These are phyloP conservation scores for Erpobdella octoculata DNA, from an alignment of 2,888 invertebrate species.

Conservation along the genomic window DNA sequence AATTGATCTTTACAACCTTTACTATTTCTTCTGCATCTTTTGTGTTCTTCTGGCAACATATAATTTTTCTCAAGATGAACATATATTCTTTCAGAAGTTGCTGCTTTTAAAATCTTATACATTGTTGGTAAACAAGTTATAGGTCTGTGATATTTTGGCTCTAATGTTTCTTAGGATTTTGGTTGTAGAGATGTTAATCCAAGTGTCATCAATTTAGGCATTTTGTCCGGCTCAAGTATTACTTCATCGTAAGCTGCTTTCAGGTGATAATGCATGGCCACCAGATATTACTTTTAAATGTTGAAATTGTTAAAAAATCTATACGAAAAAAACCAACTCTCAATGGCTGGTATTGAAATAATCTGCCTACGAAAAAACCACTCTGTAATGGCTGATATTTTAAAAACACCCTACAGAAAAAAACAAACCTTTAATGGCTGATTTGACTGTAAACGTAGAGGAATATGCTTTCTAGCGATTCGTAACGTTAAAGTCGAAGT, in stretches of 20 bases:
- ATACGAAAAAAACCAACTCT: too few species aligned
- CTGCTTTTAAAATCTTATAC: not conserved
- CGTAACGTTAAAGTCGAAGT: too few species aligned
- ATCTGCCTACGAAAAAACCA: too few species aligned
- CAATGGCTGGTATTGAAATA: too few species aligned
- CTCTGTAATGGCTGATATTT: too few species aligned
- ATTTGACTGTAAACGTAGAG: too few species aligned
- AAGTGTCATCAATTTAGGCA: not conserved
- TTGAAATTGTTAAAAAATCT: too few species aligned
- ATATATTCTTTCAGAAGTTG: not conserved
- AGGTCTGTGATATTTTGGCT: not conserved
- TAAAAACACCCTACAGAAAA: too few species aligned
- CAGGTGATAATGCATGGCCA: not conserved
- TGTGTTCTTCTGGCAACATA: not conserved
- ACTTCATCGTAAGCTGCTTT: not conserved
- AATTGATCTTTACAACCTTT: not conserved
- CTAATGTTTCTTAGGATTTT: not conserved
- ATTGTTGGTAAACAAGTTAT: conserved; percentile 1
- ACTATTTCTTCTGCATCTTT: not conserved
- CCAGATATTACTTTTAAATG: too few species aligned
- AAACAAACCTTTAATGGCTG: too few species aligned
- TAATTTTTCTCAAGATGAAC: not conserved
- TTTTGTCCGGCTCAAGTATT: not conserved
- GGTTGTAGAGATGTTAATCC: too few species aligned
- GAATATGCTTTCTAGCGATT: too few species aligned